Evolutionary conservation across 1,140 invertebrate genomes (phyloP).

Genomic region (Drosophila subpulchrella): DNA sequence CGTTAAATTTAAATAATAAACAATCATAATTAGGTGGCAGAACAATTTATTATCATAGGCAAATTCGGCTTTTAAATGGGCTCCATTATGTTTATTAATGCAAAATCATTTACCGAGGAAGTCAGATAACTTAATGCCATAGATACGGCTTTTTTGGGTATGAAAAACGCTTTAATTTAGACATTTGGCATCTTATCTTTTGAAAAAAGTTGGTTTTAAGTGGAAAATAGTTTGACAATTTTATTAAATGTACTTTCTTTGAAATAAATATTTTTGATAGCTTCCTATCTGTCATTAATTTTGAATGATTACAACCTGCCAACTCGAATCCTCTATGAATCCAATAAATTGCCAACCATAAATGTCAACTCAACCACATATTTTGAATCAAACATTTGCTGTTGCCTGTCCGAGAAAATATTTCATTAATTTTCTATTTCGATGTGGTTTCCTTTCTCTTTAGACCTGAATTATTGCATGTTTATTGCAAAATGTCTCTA

Average conservation of each 20-base stretch:
- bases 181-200: background rate
- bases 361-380: constrained; percentile 5
- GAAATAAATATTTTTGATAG: background rate
- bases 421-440: background rate
- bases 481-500: background rate
- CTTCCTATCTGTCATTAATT: background rate
- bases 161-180: background rate
- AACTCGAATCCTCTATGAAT: background rate
- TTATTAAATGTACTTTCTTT: background rate
- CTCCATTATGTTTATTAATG: background rate
- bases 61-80: background rate
- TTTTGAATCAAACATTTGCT: constrained; percentile 18
- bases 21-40: constrained; percentile 1
- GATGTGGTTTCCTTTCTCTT: background rate
- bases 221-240: background rate
- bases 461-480: background rate
- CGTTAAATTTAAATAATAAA: constrained; percentile 17
- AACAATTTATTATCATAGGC: constrained; percentile 4
- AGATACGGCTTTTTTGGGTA: background rate
- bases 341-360: constrained; percentile 13
- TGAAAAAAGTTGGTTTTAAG: background rate
- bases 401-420: background rate
- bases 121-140: background rate
- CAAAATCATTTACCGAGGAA: background rate
- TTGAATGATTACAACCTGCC: background rate